Percentiles rank a stretch among this genome's conserved stretches.
Conservation (phyloP, 1,140 invertebrate species). For the Linepithema humile region DNA sequence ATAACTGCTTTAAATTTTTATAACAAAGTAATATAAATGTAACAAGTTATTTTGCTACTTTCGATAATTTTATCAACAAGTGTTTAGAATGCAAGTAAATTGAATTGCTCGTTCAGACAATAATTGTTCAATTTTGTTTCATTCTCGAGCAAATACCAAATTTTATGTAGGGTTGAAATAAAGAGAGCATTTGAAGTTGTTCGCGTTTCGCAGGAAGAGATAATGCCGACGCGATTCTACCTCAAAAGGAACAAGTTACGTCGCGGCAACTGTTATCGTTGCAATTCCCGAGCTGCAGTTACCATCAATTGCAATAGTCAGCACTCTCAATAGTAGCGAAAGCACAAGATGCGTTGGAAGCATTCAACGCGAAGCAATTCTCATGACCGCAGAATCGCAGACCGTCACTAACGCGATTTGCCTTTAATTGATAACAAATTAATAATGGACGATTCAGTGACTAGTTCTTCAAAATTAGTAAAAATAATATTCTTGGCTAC, state of each 20-base stretch:
- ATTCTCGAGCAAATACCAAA: neutral
- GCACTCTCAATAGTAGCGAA: slow-evolving; percentile 24
- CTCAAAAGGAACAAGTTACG: slow-evolving; percentile 7
- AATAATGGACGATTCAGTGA: neutral
- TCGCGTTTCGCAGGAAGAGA: neutral
- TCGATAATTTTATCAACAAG: no score
- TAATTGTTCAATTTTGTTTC: neutral
- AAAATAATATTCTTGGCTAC: neutral
- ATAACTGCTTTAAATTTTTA: neutral
- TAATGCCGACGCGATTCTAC: neutral
- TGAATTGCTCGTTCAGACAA: neutral
- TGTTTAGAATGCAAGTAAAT: neutral
- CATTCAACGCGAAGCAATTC: neutral
- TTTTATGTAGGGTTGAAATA: neutral
- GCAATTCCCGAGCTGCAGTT: slow-evolving; percentile 47
- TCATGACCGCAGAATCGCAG: neutral
- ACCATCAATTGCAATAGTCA: slow-evolving; percentile 50
- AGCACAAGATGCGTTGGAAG: slow-evolving; percentile 11
- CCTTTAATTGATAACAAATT: neutral
- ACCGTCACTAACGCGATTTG: neutral
- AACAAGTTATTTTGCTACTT: neutral
- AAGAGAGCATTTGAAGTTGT: neutral
- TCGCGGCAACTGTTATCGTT: slow-evolving; percentile 33
- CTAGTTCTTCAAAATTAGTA: neutral
- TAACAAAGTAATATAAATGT: neutral